Percentiles rank a stretch among this genome's conserved stretches.
Conservation (phyloP, 2,888 invertebrate species). For the Drosophila nr. perissopoda region DNA sequence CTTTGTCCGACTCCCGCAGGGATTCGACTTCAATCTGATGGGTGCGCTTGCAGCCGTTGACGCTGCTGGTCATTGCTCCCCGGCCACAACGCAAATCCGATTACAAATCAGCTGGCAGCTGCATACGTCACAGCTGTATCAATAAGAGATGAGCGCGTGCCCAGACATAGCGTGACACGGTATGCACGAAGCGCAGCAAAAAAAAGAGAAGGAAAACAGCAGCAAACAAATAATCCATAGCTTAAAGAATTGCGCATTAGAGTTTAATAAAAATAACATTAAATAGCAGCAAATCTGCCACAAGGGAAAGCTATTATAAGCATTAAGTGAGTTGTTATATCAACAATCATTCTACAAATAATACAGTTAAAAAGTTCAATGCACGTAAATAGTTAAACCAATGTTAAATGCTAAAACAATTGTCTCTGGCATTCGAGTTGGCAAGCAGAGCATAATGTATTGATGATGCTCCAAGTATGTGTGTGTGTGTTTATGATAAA, state of each 20-base stretch:
- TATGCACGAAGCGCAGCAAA: neutral
- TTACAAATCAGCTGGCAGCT: slow-evolving; percentile 29
- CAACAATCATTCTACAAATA: neutral
- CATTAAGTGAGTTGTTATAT: slow-evolving; percentile 8
- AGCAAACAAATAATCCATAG: slow-evolving; percentile 1
- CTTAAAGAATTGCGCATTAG: neutral
- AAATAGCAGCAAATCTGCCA: neutral
- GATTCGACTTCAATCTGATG: slow-evolving; percentile 74
- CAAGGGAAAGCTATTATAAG: neutral
- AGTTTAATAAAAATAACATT: neutral
- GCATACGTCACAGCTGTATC: slow-evolving; percentile 29
- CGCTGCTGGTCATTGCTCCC: slow-evolving; percentile 67
- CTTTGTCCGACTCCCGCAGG: slow-evolving; percentile 71
- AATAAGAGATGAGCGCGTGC: slow-evolving; percentile 2
- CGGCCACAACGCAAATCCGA: slow-evolving; percentile 1
- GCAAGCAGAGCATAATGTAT: neutral
- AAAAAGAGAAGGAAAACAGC: neutral
- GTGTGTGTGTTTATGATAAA: neutral
- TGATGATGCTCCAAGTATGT: neutral
- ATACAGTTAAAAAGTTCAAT: neutral
- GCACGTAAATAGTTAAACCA: neutral
- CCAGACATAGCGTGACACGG: slow-evolving; percentile 10
- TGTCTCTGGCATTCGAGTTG: neutral
- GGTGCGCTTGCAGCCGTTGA: slow-evolving; percentile 58
- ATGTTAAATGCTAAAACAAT: neutral